Base-by-base conservation (phyloP, 2,888 invertebrate species). In the Ennomos erosarius region DNA sequence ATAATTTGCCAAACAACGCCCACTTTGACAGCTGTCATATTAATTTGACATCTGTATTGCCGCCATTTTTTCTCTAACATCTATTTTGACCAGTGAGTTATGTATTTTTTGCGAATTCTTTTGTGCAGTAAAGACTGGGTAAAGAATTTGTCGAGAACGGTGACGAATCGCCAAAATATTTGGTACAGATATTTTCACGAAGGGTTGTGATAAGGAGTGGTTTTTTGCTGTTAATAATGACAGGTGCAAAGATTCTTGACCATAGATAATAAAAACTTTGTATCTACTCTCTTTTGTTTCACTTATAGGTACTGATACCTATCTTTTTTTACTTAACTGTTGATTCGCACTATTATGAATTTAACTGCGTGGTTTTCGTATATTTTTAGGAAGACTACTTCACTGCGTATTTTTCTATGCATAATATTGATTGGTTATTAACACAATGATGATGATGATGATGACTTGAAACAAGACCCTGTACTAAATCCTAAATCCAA, bases 11-110 rank as follows among this genome's bases (percentile, higher is more conserved):
- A 80, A 79, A 77, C 74, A 64, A 78, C 84, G 84, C 84, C 84
- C 77, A 77, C 76, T 78, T 76, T 86, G 88, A 88, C 90, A 88
- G 85, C 85, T 89, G 90, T 89, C 90, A 88, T 84, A 88, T 83
- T 81, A 87, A 77, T 73, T 72, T 84, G 87, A 90, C 86, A 83
- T 73, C 84, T 88, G 66, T 74, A 84, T 85, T 76, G 71, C 74
- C 71, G 74, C 72, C 64, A 73, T 69, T 80, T 76, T 79, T 75
- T 73, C 40, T 13, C 46, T 39, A 47, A 11, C 52, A 34, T 46
- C 64, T 65, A 63, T 69, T 72, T 70, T 44, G 67, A 49, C 50
- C 56, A 57, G 60, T 72, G 68, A 76, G 6, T 74, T 69, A 74
- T 62, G 71, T 68, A 13, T 67, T 75, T 74, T 73, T 70, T 65